Evolutionary conservation across 2,888 invertebrate genomes (phyloP), one percentile per base, ranked within the genome.

Genomic region (Lasioglossum lativentre): DNA sequence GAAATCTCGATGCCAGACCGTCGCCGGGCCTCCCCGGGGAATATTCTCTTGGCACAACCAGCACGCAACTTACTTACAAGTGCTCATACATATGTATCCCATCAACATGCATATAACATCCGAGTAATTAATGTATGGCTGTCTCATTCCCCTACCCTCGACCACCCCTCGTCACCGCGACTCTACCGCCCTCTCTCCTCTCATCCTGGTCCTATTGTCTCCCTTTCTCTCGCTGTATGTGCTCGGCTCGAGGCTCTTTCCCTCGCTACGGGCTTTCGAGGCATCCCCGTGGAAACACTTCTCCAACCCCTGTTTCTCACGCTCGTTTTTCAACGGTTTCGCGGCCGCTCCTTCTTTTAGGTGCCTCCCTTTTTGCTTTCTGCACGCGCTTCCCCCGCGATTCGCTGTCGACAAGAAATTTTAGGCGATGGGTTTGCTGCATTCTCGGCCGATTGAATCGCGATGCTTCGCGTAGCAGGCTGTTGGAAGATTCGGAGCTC

Each of bases 61-160:
- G 56, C 81, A 71, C 78, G 63, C 87, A 84, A 84, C 84, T 88
- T 85, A 89, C 89, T 88, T 89, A 88, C 89, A 86, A 87, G 82
- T 73, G 86, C 89, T 88, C 90, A 91, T 91, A 90, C 88, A 90
- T 91, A 91, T 90, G 89, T 90, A 90, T 90, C 86, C 89, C 88
- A 93, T 93, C 91, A 91, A 87, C 91, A 91, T 91, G 90, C 91
- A 92, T 90, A 91, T 92, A 91, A 91, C 91, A 91, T 92, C 89
- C 89, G 91, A 91, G 91, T 92, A 93, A 93, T 93, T 92, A 92
- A 93, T 91, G 91, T 91, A 90, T 88, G 87, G 79, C 83, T 85
- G 80, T 59, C 82, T 73, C 72, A 66, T 34, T 59, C 59, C 59
- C 59, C 59, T 59, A 14, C 27, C 27, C 27, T 59, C 59, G 14